Conservation (phyloP, 2,797 vertebrate genomes). For the Steatocranus sp. region DNA sequence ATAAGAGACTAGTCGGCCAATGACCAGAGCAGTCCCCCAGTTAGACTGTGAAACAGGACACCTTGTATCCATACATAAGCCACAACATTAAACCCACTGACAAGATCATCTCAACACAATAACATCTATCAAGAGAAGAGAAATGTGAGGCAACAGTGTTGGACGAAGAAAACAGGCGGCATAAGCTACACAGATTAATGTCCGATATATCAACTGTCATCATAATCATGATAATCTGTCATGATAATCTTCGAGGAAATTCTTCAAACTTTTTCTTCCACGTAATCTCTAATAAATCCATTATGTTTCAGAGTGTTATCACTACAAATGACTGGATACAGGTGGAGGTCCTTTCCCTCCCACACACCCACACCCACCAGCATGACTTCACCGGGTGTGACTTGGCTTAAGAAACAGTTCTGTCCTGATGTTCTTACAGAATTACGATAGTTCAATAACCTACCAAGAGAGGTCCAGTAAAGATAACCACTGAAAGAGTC, state of each 20-base stretch:
- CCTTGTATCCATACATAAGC: neutral
- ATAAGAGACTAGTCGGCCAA: neutral
- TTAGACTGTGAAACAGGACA: neutral
- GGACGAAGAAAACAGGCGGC: neutral
- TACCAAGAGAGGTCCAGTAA: neutral
- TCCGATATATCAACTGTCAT: neutral
- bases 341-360: neutral
- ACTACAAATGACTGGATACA: neutral
- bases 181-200: neutral
- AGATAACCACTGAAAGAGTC: neutral
- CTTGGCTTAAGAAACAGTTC: neutral
- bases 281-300: neutral
- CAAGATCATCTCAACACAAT: neutral
- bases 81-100: neutral
- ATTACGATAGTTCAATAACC: neutral
- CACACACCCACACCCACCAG: neutral
- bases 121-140: neutral
- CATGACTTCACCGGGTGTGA: slow-evolving; percentile 7
- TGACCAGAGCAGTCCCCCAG: neutral
- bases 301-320: neutral
- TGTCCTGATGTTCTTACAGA: neutral
- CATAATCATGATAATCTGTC: neutral
- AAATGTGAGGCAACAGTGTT: neutral
- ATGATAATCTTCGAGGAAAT: neutral
- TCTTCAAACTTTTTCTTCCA: neutral